phyloP scores from a whole-genome alignment of 2,888 invertebrate species.

The Hirtodrosophila trivittata region DNA sequence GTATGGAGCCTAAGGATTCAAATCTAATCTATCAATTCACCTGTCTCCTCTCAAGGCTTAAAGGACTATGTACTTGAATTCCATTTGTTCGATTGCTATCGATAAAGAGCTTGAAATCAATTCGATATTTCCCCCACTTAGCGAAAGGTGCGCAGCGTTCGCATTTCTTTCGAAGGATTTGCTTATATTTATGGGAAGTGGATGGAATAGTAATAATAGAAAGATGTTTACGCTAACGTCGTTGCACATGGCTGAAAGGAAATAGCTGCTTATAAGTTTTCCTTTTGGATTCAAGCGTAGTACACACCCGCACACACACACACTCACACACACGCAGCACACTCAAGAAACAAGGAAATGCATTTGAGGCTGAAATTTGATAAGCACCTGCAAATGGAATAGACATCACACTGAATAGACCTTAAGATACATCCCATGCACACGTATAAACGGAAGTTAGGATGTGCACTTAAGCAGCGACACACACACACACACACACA shows the following conservation, averaged over 20 bases:
- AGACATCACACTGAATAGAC: conserved; percentile 8
- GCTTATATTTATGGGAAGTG: conserved; percentile 16
- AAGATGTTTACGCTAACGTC: conserved; percentile 14
- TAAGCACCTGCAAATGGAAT: conserved; percentile 39
- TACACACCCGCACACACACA: not conserved
- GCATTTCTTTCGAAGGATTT: not conserved
- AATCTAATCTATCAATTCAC: too few relatives aligned
- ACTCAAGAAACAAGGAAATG: conserved; percentile 33
- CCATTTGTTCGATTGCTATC: too few relatives aligned
- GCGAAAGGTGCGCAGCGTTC: not conserved
- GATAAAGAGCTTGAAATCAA: too few relatives aligned
- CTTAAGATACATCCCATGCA: conserved; percentile 5
- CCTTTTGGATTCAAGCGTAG: conserved; percentile 6
- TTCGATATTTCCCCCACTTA: too few relatives aligned
- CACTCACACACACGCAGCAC: conserved; percentile 2
- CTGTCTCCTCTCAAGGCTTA: too few relatives aligned
- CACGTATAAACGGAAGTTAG: conserved; percentile 38
- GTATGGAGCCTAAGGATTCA: too few relatives aligned
- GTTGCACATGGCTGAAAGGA: conserved; percentile 23
- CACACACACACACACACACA: conserved; percentile 10
- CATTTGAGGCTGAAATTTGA: conserved; percentile 44
- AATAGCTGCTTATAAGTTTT: conserved; percentile 18
- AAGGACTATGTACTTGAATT: too few relatives aligned
- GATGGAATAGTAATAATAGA: not conserved
- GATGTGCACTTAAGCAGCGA: conserved; percentile 41